Base-by-base conservation (phyloP, 1,140 invertebrate genomes). In the Tyrophagus putrescentiae region DNA sequence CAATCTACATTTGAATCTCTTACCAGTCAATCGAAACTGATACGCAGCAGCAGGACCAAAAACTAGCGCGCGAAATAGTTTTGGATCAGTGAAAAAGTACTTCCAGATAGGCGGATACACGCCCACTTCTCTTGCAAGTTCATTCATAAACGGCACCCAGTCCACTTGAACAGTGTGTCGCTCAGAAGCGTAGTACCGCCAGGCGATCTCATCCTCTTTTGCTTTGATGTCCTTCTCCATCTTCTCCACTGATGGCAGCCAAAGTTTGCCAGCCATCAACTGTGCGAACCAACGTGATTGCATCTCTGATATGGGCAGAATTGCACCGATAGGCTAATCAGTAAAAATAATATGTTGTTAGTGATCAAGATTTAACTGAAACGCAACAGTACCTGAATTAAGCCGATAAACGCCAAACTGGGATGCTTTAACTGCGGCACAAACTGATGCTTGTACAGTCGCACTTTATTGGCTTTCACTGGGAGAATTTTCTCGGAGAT, bases 221-320 rank as follows among this genome's bases (percentile, higher is more conserved):
- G 62, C 25, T 21, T 25, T 32, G 6, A 62, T 54, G 34, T 60
- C 33, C 5, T 29, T 28, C 2, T 60, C 33, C 66, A 67, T 66
- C 50, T 60, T 18, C 60, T 66, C 41, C n/a, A 45, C 7, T 54
- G 25, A 33, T 34, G 66, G 67, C 23, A 66, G 41, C 1, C 45
- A 36, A 18, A 60, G 48, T 57, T 66, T 67, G 0, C 42, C 53
- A 11, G 60, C 41, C 53, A 66, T 61, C 18, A 67, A 11, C 23
- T 41, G 56, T 1, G 53, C 64, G 45, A 64, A 67, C 64, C 65
- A 68, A 18, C 67, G 62, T 2, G 61, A 34, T 28, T 68, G 67
- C 29, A 79, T 71, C 67, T 78, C 77, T 16, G 72, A 68, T 44
- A 78, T 72, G 7, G 76, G 76, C 60, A 75, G 70, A 16, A 79